Evolutionary conservation across 2,113 vertebrate species (phyloP).

Genomic region (Hippopotamus amphibius): DNA sequence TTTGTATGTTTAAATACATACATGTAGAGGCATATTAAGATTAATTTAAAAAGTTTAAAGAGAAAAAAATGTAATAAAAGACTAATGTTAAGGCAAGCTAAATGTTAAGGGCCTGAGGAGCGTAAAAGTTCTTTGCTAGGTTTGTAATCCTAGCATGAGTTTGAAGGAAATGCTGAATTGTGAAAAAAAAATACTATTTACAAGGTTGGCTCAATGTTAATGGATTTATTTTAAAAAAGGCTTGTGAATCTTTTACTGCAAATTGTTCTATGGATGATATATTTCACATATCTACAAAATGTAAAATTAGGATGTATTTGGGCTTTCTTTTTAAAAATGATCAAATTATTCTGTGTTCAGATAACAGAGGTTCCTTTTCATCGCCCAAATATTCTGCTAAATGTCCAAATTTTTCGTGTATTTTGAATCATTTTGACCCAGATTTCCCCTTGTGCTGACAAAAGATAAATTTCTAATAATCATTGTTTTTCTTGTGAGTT

Average conservation of each 20-base stretch:
- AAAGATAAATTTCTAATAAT: slow-evolving; percentile 20
- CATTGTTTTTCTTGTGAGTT: background rate
- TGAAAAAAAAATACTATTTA: background rate
- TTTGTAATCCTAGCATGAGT: background rate
- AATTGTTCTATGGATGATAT: background rate
- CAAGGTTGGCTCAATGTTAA: background rate
- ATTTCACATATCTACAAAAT: background rate
- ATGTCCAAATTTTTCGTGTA: background rate
- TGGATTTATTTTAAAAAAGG: background rate
- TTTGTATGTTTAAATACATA: background rate
- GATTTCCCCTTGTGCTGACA: background rate
- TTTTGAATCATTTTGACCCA: slow-evolving; percentile 29
- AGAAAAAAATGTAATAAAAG: background rate
- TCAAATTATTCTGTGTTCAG: background rate
- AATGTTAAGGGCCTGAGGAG: background rate
- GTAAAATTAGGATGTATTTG: background rate
- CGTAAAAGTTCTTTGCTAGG: background rate
- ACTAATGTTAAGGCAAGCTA: background rate
- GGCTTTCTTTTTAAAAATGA: background rate
- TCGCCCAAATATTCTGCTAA: background rate
- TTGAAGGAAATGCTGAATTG: background rate
- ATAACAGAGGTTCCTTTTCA: background rate
- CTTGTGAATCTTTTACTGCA: background rate
- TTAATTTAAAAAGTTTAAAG: slow-evolving; percentile 12
- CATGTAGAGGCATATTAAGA: background rate